phyloP scores from a whole-genome alignment of 2,113 vertebrate species.

The Naja naja region DNA sequence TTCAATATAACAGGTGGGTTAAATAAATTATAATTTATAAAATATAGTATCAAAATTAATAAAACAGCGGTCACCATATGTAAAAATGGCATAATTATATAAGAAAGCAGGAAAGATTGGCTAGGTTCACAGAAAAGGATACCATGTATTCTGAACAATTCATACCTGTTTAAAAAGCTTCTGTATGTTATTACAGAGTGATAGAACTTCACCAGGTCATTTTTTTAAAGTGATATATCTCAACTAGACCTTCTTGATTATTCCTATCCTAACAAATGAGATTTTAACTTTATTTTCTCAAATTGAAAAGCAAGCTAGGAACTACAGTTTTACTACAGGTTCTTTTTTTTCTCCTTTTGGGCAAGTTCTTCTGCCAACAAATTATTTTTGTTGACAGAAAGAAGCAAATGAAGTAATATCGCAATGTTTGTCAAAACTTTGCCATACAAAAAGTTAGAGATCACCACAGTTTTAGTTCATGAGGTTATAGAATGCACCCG shows the following conservation, averaged over 20 bases:
- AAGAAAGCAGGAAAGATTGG: background rate
- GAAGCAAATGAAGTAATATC: background rate
- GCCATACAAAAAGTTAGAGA: background rate
- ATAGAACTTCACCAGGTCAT: background rate
- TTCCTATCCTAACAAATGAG: background rate
- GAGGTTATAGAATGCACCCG: background rate
- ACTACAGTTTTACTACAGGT: background rate
- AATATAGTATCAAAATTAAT: background rate
- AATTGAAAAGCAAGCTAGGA: background rate
- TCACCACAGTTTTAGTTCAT: background rate
- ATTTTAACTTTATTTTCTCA: background rate
- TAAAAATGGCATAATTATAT: background rate
- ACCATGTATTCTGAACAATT: background rate
- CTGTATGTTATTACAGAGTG: background rate
- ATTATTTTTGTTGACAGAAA: background rate
- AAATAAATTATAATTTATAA: background rate
- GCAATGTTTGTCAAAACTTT: no score
- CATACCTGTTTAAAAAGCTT: background rate
- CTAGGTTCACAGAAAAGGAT: background rate
- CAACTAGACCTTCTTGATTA: background rate
- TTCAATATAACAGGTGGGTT: background rate
- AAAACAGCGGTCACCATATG: background rate
- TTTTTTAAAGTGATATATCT: background rate
- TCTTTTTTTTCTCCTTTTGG: background rate
- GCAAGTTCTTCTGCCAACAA: background rate